Conservation (phyloP, 2,888 invertebrate species). For the Anorthoa munda region DNA sequence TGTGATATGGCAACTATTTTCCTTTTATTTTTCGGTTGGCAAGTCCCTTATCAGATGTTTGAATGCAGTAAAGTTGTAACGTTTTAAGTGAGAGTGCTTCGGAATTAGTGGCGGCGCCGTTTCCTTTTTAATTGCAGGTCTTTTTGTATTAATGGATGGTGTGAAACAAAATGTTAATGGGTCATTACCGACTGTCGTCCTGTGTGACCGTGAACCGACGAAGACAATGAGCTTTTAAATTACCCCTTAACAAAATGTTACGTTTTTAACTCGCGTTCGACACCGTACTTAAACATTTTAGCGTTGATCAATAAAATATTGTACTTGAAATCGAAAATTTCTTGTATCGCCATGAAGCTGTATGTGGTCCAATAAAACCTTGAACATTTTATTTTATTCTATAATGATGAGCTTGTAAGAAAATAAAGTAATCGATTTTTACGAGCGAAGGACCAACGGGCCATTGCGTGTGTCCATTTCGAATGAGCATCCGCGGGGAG, state of each 20-base stretch:
- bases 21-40: constrained; percentile 67
- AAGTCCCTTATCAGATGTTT: constrained; percentile 78
- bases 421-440: constrained; percentile 84
- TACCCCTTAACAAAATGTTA: constrained; percentile 55
- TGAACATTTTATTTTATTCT: constrained; percentile 69
- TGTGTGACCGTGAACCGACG: constrained; percentile 73
- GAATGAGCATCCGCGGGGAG: constrained; percentile 70
- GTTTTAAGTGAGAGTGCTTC: constrained; percentile 72
- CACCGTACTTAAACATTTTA: constrained; percentile 40
- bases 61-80: constrained; percentile 79
- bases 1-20: constrained; percentile 70
- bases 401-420: constrained; percentile 74
- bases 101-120: constrained; percentile 73
- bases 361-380: constrained; percentile 68
- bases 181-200: constrained; percentile 81
- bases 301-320: constrained; percentile 36
- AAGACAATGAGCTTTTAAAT: constrained; percentile 70
- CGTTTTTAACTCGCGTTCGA: constrained; percentile 42
- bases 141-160: constrained; percentile 81
- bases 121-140: constrained; percentile 79
- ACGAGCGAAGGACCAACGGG: constrained; percentile 74
- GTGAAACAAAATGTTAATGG: constrained; percentile 85
- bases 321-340: constrained; percentile 35
- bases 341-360: constrained; percentile 57
- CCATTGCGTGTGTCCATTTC: constrained; percentile 63